Evolutionary conservation across 2,113 vertebrate genomes (phyloP), one percentile per base, ranked within the genome.

Genomic region (Eudyptes chrysolophus): DNA sequence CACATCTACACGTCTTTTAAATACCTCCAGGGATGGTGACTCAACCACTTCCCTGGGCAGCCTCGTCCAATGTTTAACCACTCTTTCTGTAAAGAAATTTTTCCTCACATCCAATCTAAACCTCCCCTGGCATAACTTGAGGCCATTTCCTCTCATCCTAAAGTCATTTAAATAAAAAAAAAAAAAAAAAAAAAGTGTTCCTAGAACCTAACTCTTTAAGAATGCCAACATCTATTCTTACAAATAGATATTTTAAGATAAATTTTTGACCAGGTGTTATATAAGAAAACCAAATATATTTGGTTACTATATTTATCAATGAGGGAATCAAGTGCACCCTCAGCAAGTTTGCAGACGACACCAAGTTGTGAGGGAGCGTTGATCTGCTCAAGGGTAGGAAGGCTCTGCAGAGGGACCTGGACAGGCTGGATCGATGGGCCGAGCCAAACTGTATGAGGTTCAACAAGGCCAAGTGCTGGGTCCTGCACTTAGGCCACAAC

Each of bases 401-500:
- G 30, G 14, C 0, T 55, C 24, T 71, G 3, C 5, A 19, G 25
- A 48, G 17, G 18, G 13, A 26, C 20, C 34, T 81, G 51, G 60
- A 30, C 16, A 54, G 32, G 8, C 9, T 66, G 51, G 15, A 25
- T 36, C 0, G 0, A 8, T 51, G 9, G 29, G 2, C 11, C 1
- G 0, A 30, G 10, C 40, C 11, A 21, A 55, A 0, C 0, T 11
- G 5, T 26, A 1, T 51, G 38, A 51, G 3, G 2, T 34, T 55
- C 17, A 82, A 36, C 5, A 58, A 27, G 25, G 12, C 5, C 1
- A 4, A 54, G 22, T 55, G 15, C 1, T 0, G 0, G 2, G 1
- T 76, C 29, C 22, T 38, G 21, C 4, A 11, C 9, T 57, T 52
- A 1, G 11, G 6, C 32, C 3, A 24, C 12, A 78, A 6, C 5